Conservation (phyloP, 2,888 invertebrate genomes). For the Drosophila prostipennis region DNA sequence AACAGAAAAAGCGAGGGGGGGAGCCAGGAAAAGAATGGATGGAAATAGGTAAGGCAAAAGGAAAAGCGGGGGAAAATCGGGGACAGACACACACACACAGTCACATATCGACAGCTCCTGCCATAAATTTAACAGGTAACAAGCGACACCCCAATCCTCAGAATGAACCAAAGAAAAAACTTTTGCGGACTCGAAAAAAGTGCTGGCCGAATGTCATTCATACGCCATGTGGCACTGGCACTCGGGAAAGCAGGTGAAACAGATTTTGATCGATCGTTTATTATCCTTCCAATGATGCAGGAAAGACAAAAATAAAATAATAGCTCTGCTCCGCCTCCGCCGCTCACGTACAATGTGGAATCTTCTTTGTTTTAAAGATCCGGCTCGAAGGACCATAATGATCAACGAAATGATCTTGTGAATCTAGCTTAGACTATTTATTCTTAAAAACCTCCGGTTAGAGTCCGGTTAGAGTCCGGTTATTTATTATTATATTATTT, state of each 20-base stretch:
- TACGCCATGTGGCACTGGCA: constrained; percentile 45
- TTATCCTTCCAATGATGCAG: background rate
- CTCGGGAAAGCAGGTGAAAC: background rate
- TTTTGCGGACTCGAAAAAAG: background rate
- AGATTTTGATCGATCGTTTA: constrained; percentile 7
- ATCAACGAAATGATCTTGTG: too few relatives aligned
- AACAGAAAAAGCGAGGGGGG: constrained; percentile 3
- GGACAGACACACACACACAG: constrained; percentile 20
- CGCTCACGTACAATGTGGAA: too few relatives aligned
- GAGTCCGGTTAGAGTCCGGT: too few relatives aligned
- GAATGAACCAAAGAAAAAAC: background rate
- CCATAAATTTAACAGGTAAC: constrained; percentile 69
- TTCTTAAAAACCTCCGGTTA: too few relatives aligned
- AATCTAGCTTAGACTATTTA: too few relatives aligned
- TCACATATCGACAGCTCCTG: constrained; percentile 65
- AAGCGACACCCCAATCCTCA: constrained; percentile 15
- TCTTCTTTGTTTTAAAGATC: too few relatives aligned
- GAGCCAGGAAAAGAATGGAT: background rate
- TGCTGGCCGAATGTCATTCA: constrained; percentile 52
- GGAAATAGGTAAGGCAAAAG: background rate
- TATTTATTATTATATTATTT: too few relatives aligned
- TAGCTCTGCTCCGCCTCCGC: too few relatives aligned
- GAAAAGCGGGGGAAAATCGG: background rate
- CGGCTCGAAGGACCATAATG: too few relatives aligned
- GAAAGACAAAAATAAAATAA: background rate